Base-by-base conservation (phyloP, 2,888 invertebrate genomes). In the Chydorus sphaericus region DNA sequence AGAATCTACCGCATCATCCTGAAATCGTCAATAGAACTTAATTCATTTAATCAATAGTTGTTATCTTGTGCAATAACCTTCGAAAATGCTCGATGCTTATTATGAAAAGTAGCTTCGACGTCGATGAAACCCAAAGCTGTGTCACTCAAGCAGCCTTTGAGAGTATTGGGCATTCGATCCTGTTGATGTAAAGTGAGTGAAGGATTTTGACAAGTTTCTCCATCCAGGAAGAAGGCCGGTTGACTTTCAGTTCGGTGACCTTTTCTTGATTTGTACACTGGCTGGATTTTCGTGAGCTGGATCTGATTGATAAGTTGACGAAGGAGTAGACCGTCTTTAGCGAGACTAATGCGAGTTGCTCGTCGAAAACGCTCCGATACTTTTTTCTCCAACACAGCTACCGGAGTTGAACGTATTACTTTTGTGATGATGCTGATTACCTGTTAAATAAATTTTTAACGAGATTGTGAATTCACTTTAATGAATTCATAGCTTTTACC, bases 241-340 rank as follows among this genome's bases (percentile, higher is more conserved):
- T 44, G 44, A 26, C 44, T 44, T 5, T 10, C 23, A 28, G 44
- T 23, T 5, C 44, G 44, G 26, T 14, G 33, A 48, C 59, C 65
- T 70, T n/a, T n/a, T n/a, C n/a, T n/a, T n/a, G n/a, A n/a, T n/a
- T n/a, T n/a, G n/a, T n/a, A n/a, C n/a, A n/a, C n/a, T n/a, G n/a
- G n/a, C n/a, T n/a, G n/a, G n/a, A 88, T 81, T 73, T 83, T 83
- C 62, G 85, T 77, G 60, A 90, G 75, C 64, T 89, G 83, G 23
- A 89, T 76, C 71, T 90, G 89, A 66, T 86, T 85, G 57, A 86
- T 78, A 54, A 85, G 78, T 62, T 83, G 77, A 58, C 85, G 74
- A 59, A 86, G 74, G 62, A 81, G 80, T 57, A 81, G 77, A 55
- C 85, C 75, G 67, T 86, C 85, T 68, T 79, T 81, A 37, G 83